These are phyloP conservation scores for Oligia strigilis DNA, from an alignment of 2,888 invertebrate species.

Conservation along the genomic window DNA sequence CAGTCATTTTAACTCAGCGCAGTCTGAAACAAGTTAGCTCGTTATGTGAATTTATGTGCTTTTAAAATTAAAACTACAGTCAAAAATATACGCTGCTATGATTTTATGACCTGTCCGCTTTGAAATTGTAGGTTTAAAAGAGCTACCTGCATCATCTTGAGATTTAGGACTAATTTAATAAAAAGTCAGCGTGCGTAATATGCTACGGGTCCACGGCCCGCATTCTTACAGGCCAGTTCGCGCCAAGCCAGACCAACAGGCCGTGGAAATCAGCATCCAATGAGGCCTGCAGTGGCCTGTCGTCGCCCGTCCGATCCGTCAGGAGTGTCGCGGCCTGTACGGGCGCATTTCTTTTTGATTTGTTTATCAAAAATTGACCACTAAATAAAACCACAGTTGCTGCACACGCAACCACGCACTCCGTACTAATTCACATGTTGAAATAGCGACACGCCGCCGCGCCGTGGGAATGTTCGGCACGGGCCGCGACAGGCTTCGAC, in stretches of 20 bases:
- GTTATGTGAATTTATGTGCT: conserved; percentile 57
- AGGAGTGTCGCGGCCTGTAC: not conserved
- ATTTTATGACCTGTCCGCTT: conserved; percentile 39
- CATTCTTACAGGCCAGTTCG: not conserved
- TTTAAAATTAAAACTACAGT: conserved; percentile 58
- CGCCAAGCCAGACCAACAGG: too few relatives aligned
- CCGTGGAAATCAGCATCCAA: not conserved
- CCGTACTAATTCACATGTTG: too few relatives aligned
- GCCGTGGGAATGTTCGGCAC: too few relatives aligned
- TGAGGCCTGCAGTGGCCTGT: not conserved
- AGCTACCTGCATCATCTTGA: not conserved
- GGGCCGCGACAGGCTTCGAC: too few relatives aligned
- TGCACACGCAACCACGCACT: not conserved
- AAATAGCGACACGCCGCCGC: too few relatives aligned
- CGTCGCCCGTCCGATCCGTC: not conserved
- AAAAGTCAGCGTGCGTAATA: not conserved
- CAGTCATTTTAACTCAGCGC: conserved; percentile 37
- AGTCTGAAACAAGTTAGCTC: conserved; percentile 52
- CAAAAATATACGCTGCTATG: conserved; percentile 29
- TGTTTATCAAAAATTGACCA: not conserved
- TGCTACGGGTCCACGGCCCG: not conserved
- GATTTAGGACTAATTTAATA: conserved; percentile 24
- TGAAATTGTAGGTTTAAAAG: conserved; percentile 10
- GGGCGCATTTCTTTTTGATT: not conserved
- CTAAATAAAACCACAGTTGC: not conserved